phyloP scores from a whole-genome alignment of 2,113 vertebrate species.

The Colius striatus region DNA sequence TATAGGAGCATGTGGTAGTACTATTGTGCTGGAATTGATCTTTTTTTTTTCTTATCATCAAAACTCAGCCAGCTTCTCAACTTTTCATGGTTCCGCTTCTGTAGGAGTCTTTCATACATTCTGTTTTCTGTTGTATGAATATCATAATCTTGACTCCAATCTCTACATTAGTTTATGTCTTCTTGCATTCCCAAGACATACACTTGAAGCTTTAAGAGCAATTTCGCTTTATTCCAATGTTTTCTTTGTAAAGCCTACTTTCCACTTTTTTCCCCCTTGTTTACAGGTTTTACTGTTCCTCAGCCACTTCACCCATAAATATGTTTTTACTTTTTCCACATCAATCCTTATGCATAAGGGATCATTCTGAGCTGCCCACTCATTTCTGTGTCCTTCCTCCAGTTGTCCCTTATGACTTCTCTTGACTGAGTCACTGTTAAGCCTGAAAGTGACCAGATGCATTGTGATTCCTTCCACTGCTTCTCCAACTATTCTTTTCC shows the following conservation, averaged over 20 bases:
- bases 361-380: neutral
- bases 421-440: neutral
- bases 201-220: neutral
- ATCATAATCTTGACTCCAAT: neutral
- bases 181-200: rapidly evolving
- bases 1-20: neutral
- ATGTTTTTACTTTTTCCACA: neutral
- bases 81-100: neutral
- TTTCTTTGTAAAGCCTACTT: neutral
- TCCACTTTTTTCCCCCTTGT: too few relatives aligned
- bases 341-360: neutral
- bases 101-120: neutral
- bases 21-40: neutral
- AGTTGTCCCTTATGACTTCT: neutral
- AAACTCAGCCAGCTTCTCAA: neutral
- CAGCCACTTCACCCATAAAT: neutral
- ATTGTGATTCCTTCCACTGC: neutral
- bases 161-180: neutral
- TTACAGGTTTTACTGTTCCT: neutral
- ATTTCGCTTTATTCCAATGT: neutral
- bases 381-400: neutral
- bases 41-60: neutral
- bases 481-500: neutral
- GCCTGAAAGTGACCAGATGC: neutral
- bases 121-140: neutral